A percentile compares a stretch with the other conserved stretches of the same genome.
These are phyloP conservation scores for Chaetoderma sp. DNA, from an alignment of 2,888 invertebrate species.

Conservation along the genomic window DNA sequence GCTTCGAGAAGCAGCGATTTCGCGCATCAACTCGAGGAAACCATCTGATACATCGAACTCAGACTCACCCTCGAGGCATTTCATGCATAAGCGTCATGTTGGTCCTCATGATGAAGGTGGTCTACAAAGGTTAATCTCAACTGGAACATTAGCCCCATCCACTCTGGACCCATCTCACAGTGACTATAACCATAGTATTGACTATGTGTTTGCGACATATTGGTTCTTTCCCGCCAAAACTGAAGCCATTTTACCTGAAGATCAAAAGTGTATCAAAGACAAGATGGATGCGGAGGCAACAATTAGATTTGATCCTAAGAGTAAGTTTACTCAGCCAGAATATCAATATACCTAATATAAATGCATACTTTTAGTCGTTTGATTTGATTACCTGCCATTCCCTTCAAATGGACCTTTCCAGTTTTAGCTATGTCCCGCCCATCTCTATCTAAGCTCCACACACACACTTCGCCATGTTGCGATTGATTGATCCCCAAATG, in stretches of 20 bases:
- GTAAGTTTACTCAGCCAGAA: too few relatives aligned
- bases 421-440: too few relatives aligned
- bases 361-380: too few relatives aligned
- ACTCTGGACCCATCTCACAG: conserved; percentile 69
- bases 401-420: too few relatives aligned
- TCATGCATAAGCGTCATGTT: conserved; percentile 68
- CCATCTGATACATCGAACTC: too few relatives aligned
- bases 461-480: too few relatives aligned
- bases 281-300: conserved; percentile 70
- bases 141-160: conserved; percentile 70
- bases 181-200: conserved; percentile 69
- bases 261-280: conserved; percentile 77
- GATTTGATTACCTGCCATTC: not conserved
- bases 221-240: conserved; percentile 78
- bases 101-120: conserved; percentile 70
- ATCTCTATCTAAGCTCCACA: too few relatives aligned
- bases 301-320: conserved; percentile 63
- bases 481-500: too few relatives aligned
- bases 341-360: too few relatives aligned
- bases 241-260: conserved; percentile 73
- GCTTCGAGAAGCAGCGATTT: too few relatives aligned
- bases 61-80: too few relatives aligned
- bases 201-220: conserved; percentile 81
- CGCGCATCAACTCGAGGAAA: too few relatives aligned
- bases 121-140: conserved; percentile 69